Evolutionary conservation across 2,888 invertebrate species (phyloP).

Genomic region (Steinernema carpocapsae): DNA sequence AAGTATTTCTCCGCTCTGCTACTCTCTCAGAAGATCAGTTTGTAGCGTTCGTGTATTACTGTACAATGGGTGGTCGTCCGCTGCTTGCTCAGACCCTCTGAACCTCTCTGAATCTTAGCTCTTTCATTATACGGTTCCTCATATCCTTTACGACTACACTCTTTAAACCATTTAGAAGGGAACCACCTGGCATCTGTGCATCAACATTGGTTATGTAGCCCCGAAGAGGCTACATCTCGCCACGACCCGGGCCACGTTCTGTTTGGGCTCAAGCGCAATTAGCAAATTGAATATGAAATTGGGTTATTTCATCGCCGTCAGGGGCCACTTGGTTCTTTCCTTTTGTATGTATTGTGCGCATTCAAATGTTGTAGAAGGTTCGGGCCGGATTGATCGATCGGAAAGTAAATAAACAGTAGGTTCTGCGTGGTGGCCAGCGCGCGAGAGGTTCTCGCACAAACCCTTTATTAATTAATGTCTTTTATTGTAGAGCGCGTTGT

Average conservation of each 20-base stretch:
- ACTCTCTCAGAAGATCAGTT: conserved; percentile 26
- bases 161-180: too few species aligned
- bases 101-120: too few species aligned
- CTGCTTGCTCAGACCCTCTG: too few species aligned
- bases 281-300: conserved; percentile 23
- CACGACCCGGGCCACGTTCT: too few species aligned
- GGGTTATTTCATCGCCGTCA: conserved; percentile 16
- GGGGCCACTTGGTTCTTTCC: neutral
- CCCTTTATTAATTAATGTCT: conserved; percentile 35
- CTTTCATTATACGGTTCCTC: too few species aligned
- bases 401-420: conserved; percentile 29
- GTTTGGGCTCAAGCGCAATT: conserved; percentile 7
- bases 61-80: too few species aligned
- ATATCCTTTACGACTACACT: too few species aligned
- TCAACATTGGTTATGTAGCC: too few species aligned
- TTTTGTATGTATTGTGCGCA: neutral
- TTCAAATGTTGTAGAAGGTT: conserved; percentile 7
- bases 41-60: conserved; percentile 2
- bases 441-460: conserved; percentile 25
- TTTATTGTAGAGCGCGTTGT: conserved; percentile 27
- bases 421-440: neutral
- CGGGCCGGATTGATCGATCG: conserved; percentile 19
- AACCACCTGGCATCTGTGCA: too few species aligned
- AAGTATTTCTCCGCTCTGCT: conserved; percentile 34
- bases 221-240: too few species aligned